Evolutionary conservation across 2,113 vertebrate species (phyloP).

Genomic region (Lycaon pictus): DNA sequence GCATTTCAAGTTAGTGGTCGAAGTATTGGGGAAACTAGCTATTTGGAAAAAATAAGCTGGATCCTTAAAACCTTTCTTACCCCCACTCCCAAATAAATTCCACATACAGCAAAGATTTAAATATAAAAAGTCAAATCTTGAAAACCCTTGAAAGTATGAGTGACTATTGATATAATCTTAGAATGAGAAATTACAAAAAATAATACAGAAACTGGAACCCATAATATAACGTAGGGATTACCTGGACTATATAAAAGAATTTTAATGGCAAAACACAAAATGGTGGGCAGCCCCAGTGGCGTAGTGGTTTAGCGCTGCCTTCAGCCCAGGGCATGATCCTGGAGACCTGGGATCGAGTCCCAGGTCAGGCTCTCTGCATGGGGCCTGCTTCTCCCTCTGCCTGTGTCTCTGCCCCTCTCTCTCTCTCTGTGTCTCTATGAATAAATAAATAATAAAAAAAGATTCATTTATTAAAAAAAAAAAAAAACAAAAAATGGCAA

Average conservation of each 20-base stretch:
- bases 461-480: too few relatives aligned
- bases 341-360: too few relatives aligned
- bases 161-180: constrained; percentile 41
- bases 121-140: constrained; percentile 20
- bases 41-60: constrained; percentile 10
- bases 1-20: constrained; percentile 3
- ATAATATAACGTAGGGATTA: not conserved
- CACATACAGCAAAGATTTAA: not conserved
- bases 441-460: too few relatives aligned
- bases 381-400: too few relatives aligned
- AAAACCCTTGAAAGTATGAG: constrained; percentile 43
- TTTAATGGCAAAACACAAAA: constrained; percentile 46
- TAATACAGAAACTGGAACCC: constrained; percentile 29
- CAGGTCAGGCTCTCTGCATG: too few relatives aligned
- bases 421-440: too few relatives aligned
- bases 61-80: constrained; percentile 25
- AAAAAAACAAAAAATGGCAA: constrained; percentile 24
- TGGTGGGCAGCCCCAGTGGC: not conserved
- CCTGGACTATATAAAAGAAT: constrained; percentile 26
- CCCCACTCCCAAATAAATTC: not conserved
- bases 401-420: too few relatives aligned
- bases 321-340: too few relatives aligned
- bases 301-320: too few relatives aligned
- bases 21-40: not conserved
- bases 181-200: constrained; percentile 40